Percentiles rank a stretch among this genome's conserved stretches.
Evolutionary conservation across 1,140 invertebrate genomes (phyloP).

Genomic region (Colletes gigas): DNA sequence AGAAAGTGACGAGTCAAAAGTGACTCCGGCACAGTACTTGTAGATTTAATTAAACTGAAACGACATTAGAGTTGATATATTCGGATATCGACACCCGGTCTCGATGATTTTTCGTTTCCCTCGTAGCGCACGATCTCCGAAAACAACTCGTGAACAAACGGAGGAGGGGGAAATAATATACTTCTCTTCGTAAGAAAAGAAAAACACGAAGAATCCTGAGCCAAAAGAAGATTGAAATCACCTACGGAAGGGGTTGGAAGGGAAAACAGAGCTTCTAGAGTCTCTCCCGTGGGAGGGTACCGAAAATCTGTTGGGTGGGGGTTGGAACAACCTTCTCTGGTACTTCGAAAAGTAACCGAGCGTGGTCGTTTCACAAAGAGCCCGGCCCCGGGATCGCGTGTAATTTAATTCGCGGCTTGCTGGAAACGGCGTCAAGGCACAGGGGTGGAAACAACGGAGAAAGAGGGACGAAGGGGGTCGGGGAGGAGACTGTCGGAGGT

Average conservation of each 20-base stretch:
- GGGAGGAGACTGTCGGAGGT: background rate
- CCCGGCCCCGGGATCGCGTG: constrained; percentile 45
- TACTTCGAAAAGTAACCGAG: constrained; percentile 53
- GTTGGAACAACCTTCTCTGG: constrained; percentile 7
- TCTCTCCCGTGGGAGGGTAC: background rate
- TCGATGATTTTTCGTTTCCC: too few species aligned
- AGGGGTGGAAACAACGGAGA: background rate
- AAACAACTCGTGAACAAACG: too few species aligned
- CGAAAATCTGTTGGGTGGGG: background rate
- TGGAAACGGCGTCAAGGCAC: background rate
- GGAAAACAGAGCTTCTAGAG: background rate
- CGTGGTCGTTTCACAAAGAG: constrained; percentile 51
- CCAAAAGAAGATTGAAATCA: too few species aligned
- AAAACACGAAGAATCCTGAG: too few species aligned
- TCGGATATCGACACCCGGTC: too few species aligned
- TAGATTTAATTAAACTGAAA: too few species aligned
- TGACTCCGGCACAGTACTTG: too few species aligned
- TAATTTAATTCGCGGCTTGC: constrained; percentile 58
- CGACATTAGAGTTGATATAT: too few species aligned
- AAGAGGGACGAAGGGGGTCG: background rate
- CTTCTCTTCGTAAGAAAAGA: too few species aligned
- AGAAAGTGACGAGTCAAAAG: too few species aligned
- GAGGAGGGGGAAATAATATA: too few species aligned
- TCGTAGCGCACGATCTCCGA: too few species aligned
- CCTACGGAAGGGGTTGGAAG: background rate